Conservation (phyloP, 1,140 invertebrate species). For the Bombus impatiens region DNA sequence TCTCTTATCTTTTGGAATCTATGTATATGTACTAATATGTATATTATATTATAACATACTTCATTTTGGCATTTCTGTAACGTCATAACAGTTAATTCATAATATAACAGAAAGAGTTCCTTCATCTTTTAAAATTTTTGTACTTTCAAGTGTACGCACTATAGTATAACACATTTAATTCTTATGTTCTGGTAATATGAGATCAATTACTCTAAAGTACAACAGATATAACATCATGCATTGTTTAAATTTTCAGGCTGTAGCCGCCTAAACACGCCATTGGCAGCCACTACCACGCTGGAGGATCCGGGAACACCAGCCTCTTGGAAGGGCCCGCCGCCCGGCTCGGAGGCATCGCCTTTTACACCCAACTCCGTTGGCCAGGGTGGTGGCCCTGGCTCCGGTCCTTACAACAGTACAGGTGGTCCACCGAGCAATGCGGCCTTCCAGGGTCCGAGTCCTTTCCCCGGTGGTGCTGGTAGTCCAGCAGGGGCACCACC, state of each 20-base stretch:
- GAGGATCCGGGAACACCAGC: conserved; percentile 85
- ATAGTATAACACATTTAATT: neutral
- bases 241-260: conserved; percentile 80
- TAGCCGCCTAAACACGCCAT: conserved; percentile 86
- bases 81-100: neutral
- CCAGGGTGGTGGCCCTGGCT: conserved; percentile 77
- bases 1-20: neutral
- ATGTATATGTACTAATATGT: neutral
- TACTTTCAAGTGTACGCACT: neutral
- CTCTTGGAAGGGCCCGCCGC: conserved; percentile 87
- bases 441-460: conserved; percentile 84
- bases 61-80: neutral
- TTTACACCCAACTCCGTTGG: conserved; percentile 83
- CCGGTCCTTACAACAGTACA: conserved; percentile 81
- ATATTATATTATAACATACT: neutral
- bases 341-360: conserved; percentile 85
- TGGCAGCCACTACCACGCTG: conserved; percentile 87
- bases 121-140: neutral
- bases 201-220: neutral
- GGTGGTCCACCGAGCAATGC: conserved; percentile 83
- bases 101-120: neutral
- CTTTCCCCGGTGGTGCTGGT: conserved; percentile 85
- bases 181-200: neutral
- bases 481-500: conserved; percentile 85
- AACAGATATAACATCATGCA: neutral